A percentile compares a stretch with the other conserved stretches of the same genome.
Evolutionary conservation across 2,888 invertebrate species (phyloP).

Genomic region (Drosophila peninsularis): DNA sequence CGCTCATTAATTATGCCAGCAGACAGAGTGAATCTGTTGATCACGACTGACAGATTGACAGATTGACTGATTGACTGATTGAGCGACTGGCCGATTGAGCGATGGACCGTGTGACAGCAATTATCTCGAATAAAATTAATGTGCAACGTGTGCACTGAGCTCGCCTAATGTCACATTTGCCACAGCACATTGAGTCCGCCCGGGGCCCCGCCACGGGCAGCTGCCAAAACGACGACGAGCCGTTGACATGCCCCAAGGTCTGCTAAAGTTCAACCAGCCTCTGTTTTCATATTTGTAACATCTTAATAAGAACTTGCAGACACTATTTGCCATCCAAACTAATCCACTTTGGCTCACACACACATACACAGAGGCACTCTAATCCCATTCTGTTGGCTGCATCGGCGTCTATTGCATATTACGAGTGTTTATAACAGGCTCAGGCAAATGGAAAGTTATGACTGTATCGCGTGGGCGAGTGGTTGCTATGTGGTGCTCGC

Average conservation of each 20-base stretch:
- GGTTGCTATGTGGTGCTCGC: neutral
- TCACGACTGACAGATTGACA: constrained; percentile 6
- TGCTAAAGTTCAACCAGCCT: neutral
- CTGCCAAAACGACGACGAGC: constrained; percentile 41
- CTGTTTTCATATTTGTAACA: constrained; percentile 25
- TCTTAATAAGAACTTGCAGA: constrained; percentile 34
- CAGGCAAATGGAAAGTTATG: constrained; percentile 62
- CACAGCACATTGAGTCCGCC: constrained; percentile 45
- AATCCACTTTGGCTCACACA: constrained; percentile 61
- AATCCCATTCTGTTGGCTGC: constrained; percentile 48
- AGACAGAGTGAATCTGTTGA: constrained; percentile 40
- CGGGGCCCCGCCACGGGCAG: constrained; percentile 15
- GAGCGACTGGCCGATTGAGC: constrained; percentile 5
- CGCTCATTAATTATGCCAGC: constrained; percentile 58
- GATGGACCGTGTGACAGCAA: constrained; percentile 38
- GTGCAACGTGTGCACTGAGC: constrained; percentile 59
- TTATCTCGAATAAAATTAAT: constrained; percentile 56
- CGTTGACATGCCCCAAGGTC: constrained; percentile 17
- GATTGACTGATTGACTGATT: constrained; percentile 22
- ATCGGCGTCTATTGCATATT: constrained; percentile 33
- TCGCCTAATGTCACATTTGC: constrained; percentile 45
- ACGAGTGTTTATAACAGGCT: constrained; percentile 57
- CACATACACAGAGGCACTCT: constrained; percentile 3
- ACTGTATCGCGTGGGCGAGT: neutral
- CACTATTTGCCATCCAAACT: constrained; percentile 47